phyloP scores from a whole-genome alignment of 2,113 vertebrate species.

The Ursus arctos region DNA sequence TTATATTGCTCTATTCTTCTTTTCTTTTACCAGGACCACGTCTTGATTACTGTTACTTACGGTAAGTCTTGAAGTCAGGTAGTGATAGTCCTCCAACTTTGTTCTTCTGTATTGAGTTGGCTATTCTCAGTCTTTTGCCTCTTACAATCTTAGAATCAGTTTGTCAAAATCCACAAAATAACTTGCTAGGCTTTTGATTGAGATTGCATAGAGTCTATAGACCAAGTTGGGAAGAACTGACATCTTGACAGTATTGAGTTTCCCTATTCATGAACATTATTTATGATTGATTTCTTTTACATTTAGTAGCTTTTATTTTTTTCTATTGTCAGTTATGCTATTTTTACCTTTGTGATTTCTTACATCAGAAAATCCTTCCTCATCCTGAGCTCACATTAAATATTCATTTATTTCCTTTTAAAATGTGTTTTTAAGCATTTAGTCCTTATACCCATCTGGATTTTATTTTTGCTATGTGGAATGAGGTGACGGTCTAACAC shows the following conservation, averaged over 20 bases:
- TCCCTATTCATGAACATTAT: conserved; percentile 11
- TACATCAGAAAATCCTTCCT: conserved; percentile 1
- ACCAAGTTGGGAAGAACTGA: background rate
- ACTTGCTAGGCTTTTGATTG: background rate
- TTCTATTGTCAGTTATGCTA: background rate
- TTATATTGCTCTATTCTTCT: background rate
- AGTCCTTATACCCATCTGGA: conserved; percentile 16
- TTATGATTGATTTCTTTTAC: conserved; percentile 42
- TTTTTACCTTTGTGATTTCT: conserved; percentile 43
- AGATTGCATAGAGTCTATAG: background rate
- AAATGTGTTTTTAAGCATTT: conserved; percentile 5
- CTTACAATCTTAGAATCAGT: background rate
- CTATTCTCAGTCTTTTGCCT: conserved; percentile 18
- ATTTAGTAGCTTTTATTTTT: conserved; percentile 35
- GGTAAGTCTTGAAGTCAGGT: background rate
- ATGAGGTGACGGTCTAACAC: background rate
- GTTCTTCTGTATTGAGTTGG: background rate
- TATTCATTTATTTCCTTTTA: conserved; percentile 36
- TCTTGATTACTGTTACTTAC: background rate
- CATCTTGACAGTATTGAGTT: background rate
- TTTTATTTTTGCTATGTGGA: conserved; percentile 37
- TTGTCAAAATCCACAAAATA: background rate
- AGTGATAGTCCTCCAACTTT: background rate
- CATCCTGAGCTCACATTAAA: background rate
- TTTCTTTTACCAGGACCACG: background rate